Evolutionary conservation across 2,113 vertebrate genomes (phyloP), one percentile per base, ranked within the genome.

Genomic region (Gobio gobio): DNA sequence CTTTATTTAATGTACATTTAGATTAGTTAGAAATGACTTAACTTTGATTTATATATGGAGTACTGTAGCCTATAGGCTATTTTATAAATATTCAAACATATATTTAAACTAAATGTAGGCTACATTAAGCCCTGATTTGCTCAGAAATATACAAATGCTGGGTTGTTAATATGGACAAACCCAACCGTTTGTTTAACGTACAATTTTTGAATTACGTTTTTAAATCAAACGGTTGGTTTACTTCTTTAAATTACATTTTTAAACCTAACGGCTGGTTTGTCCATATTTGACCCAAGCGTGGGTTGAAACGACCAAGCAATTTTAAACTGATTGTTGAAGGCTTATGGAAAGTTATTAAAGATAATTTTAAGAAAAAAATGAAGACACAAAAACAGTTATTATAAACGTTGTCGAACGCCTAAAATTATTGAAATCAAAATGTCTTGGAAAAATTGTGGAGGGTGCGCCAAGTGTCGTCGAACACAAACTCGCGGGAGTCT

Each of bases 401-500:
- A 20, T 56, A 56, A 20, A 56, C 54, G 22, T 13, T 73, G 10
- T 73, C 18, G 18, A 77, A 36, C 10, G 1, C 29, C 14, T 76
- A 54, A n/a, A 58, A 36, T 5, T 1, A 18, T 33, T 56, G 33
- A 36, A 36, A 77, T 56, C 2, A 36, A 36, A 56, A 56, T 12
- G 5, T 1, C 16, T 51, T 2, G 2, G 3, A 16, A 18, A 58
- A n/a, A 77, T 54, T 18, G 24, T 76, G 4, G 4, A n/a, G 3
- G 4, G 13, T 58, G 5, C 16, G n/a, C 75, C 10, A 82, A 45
- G 83, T 59, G 72, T 51, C 20, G 22, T 73, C 54, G n/a, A 80
- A 58, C 73, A 74, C 79, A 83, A 80, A 74, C 84, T 22, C 33
- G 64, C 64, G 33, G 29, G 29, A 29, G 29, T 20, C 18, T 18